Evolutionary conservation across 2,113 vertebrate genomes (phyloP), one percentile per base, ranked within the genome.

Genomic region (Aegotheles bennettii): DNA sequence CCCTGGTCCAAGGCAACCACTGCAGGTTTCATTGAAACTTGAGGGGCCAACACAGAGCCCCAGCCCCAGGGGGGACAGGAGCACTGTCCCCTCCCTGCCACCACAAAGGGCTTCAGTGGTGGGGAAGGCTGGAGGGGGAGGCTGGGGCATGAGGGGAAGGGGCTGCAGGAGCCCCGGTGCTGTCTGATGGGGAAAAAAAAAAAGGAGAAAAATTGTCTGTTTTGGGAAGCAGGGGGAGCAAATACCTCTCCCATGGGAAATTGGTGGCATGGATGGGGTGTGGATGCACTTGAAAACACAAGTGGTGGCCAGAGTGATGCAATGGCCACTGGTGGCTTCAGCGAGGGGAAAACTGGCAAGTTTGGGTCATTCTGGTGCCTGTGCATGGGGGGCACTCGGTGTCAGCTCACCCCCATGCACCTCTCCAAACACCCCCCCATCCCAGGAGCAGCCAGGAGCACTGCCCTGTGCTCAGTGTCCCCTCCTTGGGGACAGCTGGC

Each of bases 241-340:
- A 80, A 68, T 29, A 14, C 23, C 26, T 48, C 21, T 91, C 6
- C 29, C 3, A 2, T 19, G 42, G 65, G 63, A 60, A 76, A 56
- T 18, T 8, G 17, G 3, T 40, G 42, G n/a, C n/a, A 21, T 7
- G 45, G 84, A 17, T 35, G 80, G 80, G 38, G 33, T 29, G 53
- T 1, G 2, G 84, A 3, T 80, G 36, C 24, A 12, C 73, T 77
- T 51, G 43, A 53, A 51, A 48, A 43, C 0, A 3, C 20, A 56
- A 48, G 40, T 48, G 84, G 38, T 2, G 16, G n/a, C 12, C 21
- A 28, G 73, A n/a, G n/a, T 0, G 0, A n/a, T 19, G 36, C 40
- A 21, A 11, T 0, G 1, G 50, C 68, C 4, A 2, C 56, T 56
- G 84, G 83, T 68, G 84, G 47, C 65, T 79, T 53, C 2, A 4